Evolutionary conservation across 2,888 invertebrate species (phyloP).

Genomic region (Dicyrtomina minuta): DNA sequence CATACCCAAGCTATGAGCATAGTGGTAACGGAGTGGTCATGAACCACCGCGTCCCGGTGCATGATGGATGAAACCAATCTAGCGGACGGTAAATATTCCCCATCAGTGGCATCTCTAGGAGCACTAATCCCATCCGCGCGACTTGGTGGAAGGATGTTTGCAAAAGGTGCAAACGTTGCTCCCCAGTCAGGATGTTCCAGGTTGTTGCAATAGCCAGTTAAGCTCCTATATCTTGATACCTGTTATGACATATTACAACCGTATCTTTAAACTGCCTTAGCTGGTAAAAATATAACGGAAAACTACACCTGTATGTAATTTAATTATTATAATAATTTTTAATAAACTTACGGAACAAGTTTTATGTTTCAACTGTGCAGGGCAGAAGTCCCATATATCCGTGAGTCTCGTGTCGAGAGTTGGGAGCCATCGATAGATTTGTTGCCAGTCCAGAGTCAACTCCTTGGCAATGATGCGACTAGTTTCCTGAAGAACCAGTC

Average conservation of each 20-base stretch:
- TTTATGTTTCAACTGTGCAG: conserved; percentile 36
- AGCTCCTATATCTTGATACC: conserved; percentile 54
- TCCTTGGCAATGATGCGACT: conserved; percentile 56
- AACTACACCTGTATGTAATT: background rate
- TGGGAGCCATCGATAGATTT: conserved; percentile 39
- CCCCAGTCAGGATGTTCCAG: conserved; percentile 58
- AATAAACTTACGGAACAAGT: conserved; percentile 32
- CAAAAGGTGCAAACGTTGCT: conserved; percentile 54
- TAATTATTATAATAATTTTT: conserved; percentile 25
- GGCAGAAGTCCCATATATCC: conserved; percentile 40
- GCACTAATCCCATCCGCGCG: conserved; percentile 38
- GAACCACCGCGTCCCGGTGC: conserved; percentile 65
- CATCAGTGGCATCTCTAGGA: conserved; percentile 1
- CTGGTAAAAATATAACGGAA: background rate
- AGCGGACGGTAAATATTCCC: conserved; percentile 63
- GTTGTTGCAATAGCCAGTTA: conserved; percentile 59
- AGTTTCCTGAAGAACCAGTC: conserved; percentile 56
- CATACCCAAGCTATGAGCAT: conserved; percentile 56
- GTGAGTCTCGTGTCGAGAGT: conserved; percentile 44
- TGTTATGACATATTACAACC: background rate
- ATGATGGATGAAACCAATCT: conserved; percentile 68
- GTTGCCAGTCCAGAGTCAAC: conserved; percentile 52
- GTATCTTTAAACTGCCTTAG: background rate
- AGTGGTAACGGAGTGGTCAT: conserved; percentile 59
- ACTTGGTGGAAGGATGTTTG: conserved; percentile 37